A percentile compares a stretch with the other conserved stretches of the same genome.
phyloP scores from a whole-genome alignment of 2,888 invertebrate species.

The Brachypalpus laphriformis region DNA sequence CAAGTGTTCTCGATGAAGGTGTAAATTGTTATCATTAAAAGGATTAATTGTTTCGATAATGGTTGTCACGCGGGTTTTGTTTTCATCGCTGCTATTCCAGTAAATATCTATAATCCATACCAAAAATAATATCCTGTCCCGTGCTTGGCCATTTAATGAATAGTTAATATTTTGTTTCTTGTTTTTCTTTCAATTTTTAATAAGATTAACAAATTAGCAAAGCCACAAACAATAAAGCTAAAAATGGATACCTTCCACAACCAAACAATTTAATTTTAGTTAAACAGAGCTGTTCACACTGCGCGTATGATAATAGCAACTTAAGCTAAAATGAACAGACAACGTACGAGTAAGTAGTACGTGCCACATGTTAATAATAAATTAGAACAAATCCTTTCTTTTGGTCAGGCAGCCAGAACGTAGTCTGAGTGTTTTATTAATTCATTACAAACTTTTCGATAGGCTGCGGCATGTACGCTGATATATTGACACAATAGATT shows the following conservation, averaged over 20 bases:
- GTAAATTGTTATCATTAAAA: neutral
- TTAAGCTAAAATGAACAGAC: neutral
- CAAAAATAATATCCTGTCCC: neutral
- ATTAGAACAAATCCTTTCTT: constrained; percentile 19
- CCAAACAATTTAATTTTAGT: neutral
- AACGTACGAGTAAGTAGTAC: neutral
- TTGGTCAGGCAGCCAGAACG: neutral
- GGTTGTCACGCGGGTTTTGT: neutral
- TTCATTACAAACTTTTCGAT: neutral
- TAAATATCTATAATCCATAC: too few species aligned
- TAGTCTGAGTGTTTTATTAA: neutral
- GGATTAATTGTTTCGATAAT: neutral
- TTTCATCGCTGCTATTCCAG: neutral
- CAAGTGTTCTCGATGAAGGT: neutral
- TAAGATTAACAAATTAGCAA: neutral
- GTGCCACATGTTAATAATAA: constrained; percentile 14
- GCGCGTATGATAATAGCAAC: neutral
- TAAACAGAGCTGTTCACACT: neutral
- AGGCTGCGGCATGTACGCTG: neutral
- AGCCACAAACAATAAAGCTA: neutral
- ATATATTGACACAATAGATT: constrained; percentile 1
- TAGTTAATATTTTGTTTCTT: neutral
- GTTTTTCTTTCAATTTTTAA: neutral
- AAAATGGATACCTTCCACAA: neutral
- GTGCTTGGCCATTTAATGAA: neutral